Base-by-base conservation (phyloP, 2,797 vertebrate species). In the Microctenopoma stevenorrisi region DNA sequence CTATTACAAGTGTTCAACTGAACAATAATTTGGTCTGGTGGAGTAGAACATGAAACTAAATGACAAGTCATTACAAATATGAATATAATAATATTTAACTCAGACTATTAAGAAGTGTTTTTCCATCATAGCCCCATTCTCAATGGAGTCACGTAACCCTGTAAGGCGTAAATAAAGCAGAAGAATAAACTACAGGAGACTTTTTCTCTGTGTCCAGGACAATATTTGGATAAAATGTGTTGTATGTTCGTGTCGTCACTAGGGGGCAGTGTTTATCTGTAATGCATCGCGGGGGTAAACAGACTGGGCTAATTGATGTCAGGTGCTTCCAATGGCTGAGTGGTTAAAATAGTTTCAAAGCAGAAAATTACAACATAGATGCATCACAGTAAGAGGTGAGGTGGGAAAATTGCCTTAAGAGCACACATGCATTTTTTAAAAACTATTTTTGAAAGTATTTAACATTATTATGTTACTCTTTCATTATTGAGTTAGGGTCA, bases 191-290 rank as follows among this genome's bases (percentile, higher is more conserved):
- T 47, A 7, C 3, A 0, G 37, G 9, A 43, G 28, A 9, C 13
- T 40, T 47, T 5, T 55, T 12, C 3, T 49, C 26, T 9, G 5
- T 49, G 10, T n/a, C 8, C 7, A 7, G n/a, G 64, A 68, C 40
- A 42, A 9, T 42, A 49, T 1, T 50, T n/a, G 10, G 25, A 43
- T 8, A 0, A 18, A 14, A 4, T 53, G 44, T 0, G 79, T 13
- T 69, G 55, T 81, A 0, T 44, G 12, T 6, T 0, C 5, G 5
- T 30, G 40, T 1, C 2, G 70, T 57, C 94, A 88, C 93, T 89
- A 93, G 93, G 94, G 94, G 94, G 93, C 92, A 94, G 92, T 94
- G 90, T 94, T 94, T 93, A 88, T 84, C 93, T 90, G 88, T 84
- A 85, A 15, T 86, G 82, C 81, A 40, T 67, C 77, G 77, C 68